Conservation (phyloP, 2,888 invertebrate genomes). For the Thecocarcelia acutangulata region DNA sequence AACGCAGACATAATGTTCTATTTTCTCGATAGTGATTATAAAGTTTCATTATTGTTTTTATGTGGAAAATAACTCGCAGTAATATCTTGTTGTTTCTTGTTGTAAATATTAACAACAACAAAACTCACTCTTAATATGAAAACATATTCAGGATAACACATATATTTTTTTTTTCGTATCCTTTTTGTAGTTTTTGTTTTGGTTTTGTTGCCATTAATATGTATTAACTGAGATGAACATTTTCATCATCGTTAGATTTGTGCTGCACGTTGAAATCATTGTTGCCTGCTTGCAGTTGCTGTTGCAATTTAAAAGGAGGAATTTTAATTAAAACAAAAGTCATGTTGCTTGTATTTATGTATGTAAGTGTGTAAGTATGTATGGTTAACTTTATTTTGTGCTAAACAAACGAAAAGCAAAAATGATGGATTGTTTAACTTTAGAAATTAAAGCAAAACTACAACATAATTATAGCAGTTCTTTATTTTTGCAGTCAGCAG, state of each 20-base stretch:
- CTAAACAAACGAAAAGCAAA: slow-evolving; percentile 4
- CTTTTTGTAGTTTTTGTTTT: neutral
- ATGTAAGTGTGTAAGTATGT: neutral
- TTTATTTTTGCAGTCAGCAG: neutral
- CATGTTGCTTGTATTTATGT: slow-evolving; percentile 10
- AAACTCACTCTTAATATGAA: neutral
- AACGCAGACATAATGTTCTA: slow-evolving; percentile 2
- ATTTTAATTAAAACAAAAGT: slow-evolving; percentile 44
- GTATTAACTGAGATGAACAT: slow-evolving; percentile 12
- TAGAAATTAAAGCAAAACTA: neutral
- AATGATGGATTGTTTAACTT: slow-evolving; percentile 19
- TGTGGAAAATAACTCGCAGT: slow-evolving; percentile 24
- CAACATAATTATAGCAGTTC: neutral
- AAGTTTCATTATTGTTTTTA: slow-evolving; percentile 48
- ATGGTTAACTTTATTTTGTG: neutral
- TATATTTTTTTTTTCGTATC: no score
- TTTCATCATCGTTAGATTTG: slow-evolving; percentile 13
- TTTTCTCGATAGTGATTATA: slow-evolving; percentile 42
- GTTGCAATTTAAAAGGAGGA: slow-evolving; percentile 4
- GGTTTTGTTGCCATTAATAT: slow-evolving; percentile 13
- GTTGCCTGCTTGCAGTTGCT: slow-evolving; percentile 20
- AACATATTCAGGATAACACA: neutral
- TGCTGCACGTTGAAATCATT: neutral
- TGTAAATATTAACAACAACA: neutral
- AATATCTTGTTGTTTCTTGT: slow-evolving; percentile 26